Evolutionary conservation across 2,113 vertebrate genomes (phyloP).

Genomic region (Elephas maximus): DNA sequence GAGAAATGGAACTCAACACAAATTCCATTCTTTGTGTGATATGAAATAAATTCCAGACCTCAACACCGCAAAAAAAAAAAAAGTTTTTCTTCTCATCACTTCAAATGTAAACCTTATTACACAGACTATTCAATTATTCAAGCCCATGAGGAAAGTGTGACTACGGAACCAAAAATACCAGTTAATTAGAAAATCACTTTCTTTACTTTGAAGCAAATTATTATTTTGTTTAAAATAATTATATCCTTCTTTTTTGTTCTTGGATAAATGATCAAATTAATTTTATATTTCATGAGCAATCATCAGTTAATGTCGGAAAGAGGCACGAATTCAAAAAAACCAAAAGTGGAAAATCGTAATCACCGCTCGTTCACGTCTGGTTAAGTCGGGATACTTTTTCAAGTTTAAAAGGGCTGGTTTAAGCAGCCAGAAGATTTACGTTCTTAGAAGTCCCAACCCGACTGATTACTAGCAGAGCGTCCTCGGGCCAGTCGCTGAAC

Average conservation of each 20-base stretch:
- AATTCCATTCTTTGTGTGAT: neutral
- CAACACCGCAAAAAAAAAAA: conserved; percentile 26
- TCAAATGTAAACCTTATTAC: conserved; percentile 20
- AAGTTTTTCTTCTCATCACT: conserved; percentile 10
- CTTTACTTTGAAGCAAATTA: conserved; percentile 18
- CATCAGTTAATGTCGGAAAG: neutral
- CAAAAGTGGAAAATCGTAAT: neutral
- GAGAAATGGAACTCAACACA: neutral
- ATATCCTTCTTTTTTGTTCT: neutral
- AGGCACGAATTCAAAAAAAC: neutral
- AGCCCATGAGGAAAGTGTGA: neutral
- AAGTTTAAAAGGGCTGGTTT: neutral
- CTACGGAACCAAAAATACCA: neutral
- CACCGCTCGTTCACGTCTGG: neutral
- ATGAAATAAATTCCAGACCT: neutral
- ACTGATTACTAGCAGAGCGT: neutral
- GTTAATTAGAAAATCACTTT: neutral
- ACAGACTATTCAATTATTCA: neutral
- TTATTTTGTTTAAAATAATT: neutral
- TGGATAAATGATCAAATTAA: neutral
- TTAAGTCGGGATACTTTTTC: neutral
- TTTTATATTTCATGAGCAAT: neutral
- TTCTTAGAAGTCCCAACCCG: neutral
- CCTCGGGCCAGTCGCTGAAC: neutral
- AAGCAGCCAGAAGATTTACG: neutral